phyloP scores from a whole-genome alignment of 2,113 vertebrate species.

The Chlorocebus sabaeus region DNA sequence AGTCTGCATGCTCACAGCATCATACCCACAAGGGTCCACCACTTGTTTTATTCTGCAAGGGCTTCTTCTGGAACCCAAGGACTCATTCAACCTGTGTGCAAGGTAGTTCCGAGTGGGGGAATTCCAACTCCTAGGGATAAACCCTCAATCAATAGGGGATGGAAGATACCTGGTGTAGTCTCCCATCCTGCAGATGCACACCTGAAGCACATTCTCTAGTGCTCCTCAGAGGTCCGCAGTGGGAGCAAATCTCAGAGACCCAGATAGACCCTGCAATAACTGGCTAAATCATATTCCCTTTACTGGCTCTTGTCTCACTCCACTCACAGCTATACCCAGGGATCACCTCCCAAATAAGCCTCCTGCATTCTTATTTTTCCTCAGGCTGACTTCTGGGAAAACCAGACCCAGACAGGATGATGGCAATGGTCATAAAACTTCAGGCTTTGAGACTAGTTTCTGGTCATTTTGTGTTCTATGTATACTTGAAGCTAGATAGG shows the following conservation, averaged over 20 bases:
- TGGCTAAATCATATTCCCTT: background rate
- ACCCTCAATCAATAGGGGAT: background rate
- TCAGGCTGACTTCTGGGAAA: background rate
- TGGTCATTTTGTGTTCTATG: background rate
- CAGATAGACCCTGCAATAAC: background rate
- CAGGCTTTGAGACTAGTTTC: background rate
- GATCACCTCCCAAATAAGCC: background rate
- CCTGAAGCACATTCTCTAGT: no score
- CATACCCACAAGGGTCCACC: background rate
- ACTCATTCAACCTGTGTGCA: background rate
- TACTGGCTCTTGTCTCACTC: background rate
- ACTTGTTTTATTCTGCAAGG: background rate
- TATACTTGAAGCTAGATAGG: background rate
- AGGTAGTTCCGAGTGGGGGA: background rate
- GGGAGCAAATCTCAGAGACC: background rate
- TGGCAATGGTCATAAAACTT: background rate
- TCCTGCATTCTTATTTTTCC: background rate
- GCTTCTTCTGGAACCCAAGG: background rate
- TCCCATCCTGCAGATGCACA: background rate
- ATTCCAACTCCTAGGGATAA: background rate
- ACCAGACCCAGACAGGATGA: background rate
- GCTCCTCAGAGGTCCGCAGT: background rate
- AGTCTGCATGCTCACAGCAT: background rate
- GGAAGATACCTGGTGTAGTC: accelerated
- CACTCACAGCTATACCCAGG: background rate